Conservation (phyloP, 2,888 invertebrate genomes). For the Lathronympha strigana region DNA sequence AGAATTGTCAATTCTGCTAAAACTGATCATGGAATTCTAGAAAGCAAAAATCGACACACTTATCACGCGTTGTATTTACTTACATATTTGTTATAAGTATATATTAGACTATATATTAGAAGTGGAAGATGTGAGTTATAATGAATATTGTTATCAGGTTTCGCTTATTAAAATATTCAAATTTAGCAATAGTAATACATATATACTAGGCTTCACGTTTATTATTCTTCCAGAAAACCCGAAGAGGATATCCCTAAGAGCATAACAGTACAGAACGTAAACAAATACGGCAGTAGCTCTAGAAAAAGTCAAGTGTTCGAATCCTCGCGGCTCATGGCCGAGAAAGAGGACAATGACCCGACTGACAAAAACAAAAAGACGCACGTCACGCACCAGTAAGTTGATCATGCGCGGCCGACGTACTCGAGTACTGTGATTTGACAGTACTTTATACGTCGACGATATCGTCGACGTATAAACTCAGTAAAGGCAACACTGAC, state of each 20-base stretch:
- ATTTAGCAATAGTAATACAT: too few species aligned
- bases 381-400: slow-evolving; percentile 73
- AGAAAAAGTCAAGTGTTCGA: slow-evolving; percentile 88
- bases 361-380: slow-evolving; percentile 86
- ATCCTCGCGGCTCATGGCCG: slow-evolving; percentile 88
- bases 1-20: not conserved
- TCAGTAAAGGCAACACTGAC: slow-evolving; percentile 3
- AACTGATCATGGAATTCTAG: not conserved
- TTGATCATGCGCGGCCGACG: slow-evolving; percentile 45
- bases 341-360: slow-evolving; percentile 89
- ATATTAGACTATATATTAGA: too few species aligned
- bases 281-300: slow-evolving; percentile 76
- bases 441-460: not conserved
- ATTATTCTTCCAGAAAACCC: slow-evolving; percentile 78
- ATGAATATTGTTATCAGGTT: too few species aligned
- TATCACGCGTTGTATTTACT: not conserved
- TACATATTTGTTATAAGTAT: not conserved
- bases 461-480: not conserved
- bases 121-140: too few species aligned
- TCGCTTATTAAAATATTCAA: too few species aligned
- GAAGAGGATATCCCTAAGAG: slow-evolving; percentile 78
- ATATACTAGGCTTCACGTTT: slow-evolving; percentile 38
- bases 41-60: not conserved
- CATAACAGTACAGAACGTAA: slow-evolving; percentile 76
- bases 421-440: too few species aligned